A percentile compares a stretch with the other conserved stretches of the same genome.
phyloP scores from a whole-genome alignment of 2,888 invertebrate genomes.

The Abrostola triplasia region DNA sequence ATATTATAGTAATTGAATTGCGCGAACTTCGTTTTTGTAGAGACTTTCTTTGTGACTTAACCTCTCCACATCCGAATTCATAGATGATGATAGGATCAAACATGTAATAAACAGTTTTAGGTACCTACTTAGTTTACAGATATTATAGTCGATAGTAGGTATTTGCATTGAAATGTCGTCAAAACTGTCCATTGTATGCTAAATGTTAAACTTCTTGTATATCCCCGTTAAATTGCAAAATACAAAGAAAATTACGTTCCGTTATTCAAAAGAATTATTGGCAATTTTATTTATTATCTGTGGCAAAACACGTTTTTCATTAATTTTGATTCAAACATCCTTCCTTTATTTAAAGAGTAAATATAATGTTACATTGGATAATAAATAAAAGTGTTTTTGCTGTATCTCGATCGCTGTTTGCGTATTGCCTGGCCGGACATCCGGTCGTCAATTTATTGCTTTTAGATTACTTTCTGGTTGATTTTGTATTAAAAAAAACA shows the following conservation, averaged over 20 bases:
- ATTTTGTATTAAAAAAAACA: background rate
- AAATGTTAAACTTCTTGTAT: no score
- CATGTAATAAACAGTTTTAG: no score
- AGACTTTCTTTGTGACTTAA: no score
- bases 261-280: background rate
- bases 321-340: background rate
- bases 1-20: no score
- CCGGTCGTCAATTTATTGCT: background rate
- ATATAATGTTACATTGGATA: background rate
- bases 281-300: background rate
- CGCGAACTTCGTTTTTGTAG: no score
- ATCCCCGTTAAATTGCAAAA: background rate
- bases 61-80: no score
- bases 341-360: background rate
- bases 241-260: background rate
- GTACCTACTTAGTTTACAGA: no score
- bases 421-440: background rate
- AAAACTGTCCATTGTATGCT: no score
- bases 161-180: no score
- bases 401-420: background rate
- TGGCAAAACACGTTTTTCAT: background rate
- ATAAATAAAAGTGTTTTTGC: conserved; percentile 1
- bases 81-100: no score
- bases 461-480: background rate
- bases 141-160: no score